Evolutionary conservation across 2,888 invertebrate genomes (phyloP).

Genomic region (Synanthedon andrenaeformis): DNA sequence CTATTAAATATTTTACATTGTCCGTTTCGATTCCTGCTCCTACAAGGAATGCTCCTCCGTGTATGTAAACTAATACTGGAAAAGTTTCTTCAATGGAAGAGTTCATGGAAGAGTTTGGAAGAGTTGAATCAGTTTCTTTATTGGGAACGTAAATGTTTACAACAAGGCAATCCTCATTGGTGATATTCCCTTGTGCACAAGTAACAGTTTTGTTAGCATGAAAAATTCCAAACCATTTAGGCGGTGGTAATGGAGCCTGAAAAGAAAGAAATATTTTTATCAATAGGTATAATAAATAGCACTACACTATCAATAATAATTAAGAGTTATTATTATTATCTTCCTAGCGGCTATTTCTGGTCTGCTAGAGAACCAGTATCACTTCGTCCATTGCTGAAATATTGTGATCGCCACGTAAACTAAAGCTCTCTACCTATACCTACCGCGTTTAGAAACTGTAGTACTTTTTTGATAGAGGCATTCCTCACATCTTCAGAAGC

Average conservation of each 20-base stretch:
- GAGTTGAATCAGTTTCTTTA: neutral
- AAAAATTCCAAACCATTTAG: neutral
- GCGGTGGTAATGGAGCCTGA: neutral
- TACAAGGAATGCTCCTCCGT: constrained; percentile 7
- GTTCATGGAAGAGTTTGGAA: neutral
- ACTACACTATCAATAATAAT: too few species aligned
- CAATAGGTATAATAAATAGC: too few species aligned
- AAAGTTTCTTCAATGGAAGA: constrained; percentile 1
- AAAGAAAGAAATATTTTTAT: neutral
- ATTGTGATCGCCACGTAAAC: too few species aligned
- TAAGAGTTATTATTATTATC: too few species aligned
- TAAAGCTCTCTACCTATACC: too few species aligned
- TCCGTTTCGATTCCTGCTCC: constrained; percentile 4
- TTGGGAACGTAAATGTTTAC: constrained; percentile 4
- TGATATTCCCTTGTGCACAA: neutral
- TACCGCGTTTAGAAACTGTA: too few species aligned
- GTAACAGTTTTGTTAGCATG: neutral
- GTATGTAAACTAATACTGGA: constrained; percentile 9
- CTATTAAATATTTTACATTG: constrained; percentile 7
- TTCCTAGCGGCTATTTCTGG: too few species aligned
- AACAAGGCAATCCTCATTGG: neutral
- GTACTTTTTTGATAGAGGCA: too few species aligned
- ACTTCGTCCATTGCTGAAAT: too few species aligned
- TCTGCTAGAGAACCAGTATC: too few species aligned
- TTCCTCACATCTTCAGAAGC: too few species aligned